Percentiles rank a stretch among this genome's conserved stretches.
These are phyloP conservation scores for Hyles euphorbiae DNA, from an alignment of 1,140 invertebrate species.

Conservation along the genomic window DNA sequence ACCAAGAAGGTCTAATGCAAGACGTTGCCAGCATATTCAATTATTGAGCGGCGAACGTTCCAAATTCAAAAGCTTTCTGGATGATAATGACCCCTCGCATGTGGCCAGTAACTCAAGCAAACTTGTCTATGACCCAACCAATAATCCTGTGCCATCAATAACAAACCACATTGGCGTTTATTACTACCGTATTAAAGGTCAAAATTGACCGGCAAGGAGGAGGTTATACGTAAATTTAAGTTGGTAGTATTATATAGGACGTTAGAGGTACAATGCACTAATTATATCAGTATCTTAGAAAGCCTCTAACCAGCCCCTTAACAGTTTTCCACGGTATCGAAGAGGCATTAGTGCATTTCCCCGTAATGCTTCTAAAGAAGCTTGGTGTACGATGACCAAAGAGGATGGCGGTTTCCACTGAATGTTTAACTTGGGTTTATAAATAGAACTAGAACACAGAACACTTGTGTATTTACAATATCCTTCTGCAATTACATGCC, in stretches of 20 bases:
- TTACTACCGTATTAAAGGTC: slow-evolving; percentile 16
- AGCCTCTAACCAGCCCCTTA: slow-evolving; percentile 72
- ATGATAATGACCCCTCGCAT: slow-evolving; percentile 52
- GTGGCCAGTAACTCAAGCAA: slow-evolving; percentile 52
- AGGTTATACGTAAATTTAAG: slow-evolving; percentile 21
- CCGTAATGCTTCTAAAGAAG: slow-evolving; percentile 71
- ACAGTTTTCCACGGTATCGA: slow-evolving; percentile 71
- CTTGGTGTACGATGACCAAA: slow-evolving; percentile 62
- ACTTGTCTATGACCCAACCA: slow-evolving; percentile 42
- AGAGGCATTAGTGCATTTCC: slow-evolving; percentile 70
- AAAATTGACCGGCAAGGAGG: slow-evolving; percentile 15
- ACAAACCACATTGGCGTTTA: background rate
- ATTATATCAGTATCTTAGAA: slow-evolving; percentile 73
- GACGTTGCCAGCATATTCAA: slow-evolving; percentile 36
- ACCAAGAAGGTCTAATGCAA: slow-evolving; percentile 26
- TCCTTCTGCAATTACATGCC: too few species aligned
- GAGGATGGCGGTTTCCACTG: slow-evolving; percentile 32
- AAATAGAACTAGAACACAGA: too few species aligned
- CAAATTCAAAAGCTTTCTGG: slow-evolving; percentile 50
- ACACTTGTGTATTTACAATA: too few species aligned
- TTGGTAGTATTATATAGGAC: slow-evolving; percentile 49
- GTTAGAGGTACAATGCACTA: slow-evolving; percentile 68
- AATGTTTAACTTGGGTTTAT: slow-evolving; percentile 1
- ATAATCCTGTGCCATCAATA: slow-evolving; percentile 12
- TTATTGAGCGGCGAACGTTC: slow-evolving; percentile 39